These are phyloP conservation scores for Anser cygnoides DNA, from an alignment of 2,113 vertebrate species.

Conservation along the genomic window DNA sequence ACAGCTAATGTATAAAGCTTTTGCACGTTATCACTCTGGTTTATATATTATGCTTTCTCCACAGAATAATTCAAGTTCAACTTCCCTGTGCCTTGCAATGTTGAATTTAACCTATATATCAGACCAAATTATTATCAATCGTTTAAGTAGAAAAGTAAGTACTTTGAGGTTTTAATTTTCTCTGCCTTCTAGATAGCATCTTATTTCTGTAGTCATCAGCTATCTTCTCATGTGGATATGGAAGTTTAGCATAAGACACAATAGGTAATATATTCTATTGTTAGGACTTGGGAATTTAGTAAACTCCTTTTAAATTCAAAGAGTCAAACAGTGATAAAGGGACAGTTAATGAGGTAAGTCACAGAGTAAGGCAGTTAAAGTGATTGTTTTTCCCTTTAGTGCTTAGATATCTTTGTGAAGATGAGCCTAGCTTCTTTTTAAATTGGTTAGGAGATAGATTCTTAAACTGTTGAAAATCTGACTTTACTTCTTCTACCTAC, in stretches of 20 bases:
- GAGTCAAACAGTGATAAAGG: neutral
- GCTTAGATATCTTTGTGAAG: neutral
- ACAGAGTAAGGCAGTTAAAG: neutral
- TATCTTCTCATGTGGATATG: neutral
- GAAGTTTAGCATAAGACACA: neutral
- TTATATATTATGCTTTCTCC: constrained; percentile 21
- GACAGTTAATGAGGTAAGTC: neutral
- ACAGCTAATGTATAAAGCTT: neutral
- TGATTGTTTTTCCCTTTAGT: neutral
- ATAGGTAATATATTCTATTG: neutral
- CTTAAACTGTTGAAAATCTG: neutral
- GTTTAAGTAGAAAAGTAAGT: constrained; percentile 88
- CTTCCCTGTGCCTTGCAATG: constrained; percentile 85
- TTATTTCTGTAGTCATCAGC: neutral
- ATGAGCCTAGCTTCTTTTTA: neutral
- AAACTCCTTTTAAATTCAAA: neutral
- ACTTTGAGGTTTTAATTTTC: neutral
- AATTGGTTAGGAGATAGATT: neutral
- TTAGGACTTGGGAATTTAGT: neutral
- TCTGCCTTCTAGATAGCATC: neutral
- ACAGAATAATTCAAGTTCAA: constrained; percentile 83
- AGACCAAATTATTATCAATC: constrained; percentile 86
- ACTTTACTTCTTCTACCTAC: neutral
- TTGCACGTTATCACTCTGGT: neutral
- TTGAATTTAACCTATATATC: constrained; percentile 88